Base-by-base conservation (phyloP, 2,113 vertebrate genomes). In the Pyxicephalus adspersus region DNA sequence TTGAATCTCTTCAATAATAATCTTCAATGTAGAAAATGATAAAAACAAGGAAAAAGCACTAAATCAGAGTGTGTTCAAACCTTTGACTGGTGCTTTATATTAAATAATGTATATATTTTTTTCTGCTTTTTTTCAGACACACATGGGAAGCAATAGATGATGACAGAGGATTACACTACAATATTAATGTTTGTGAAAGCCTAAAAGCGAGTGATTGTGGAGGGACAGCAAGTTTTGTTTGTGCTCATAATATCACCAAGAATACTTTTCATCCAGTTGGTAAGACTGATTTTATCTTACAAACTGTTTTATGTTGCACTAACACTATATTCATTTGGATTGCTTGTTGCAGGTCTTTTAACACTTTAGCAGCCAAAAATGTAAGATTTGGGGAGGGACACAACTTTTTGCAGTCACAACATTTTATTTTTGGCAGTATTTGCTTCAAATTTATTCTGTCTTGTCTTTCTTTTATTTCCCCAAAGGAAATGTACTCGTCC, bases 141-240 rank as follows among this genome's bases (percentile, higher is more conserved):
- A 89, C 88, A 83, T 95, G 94, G 94, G 90, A 94, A 83, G 93
- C 92, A 3, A 83, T 94, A 15, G 92, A 95, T 83, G 79, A 77
- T 71, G 90, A 92, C 65, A 90, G 84, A 18, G 86, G 87, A 3
- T 81, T 93, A 3, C 86, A 68, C 38, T 95, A 94, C 85, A 88
- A 88, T 3, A 61, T 95, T 22, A 94, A 87, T 83, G 89, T 95
- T 2, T 94, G 92, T 8, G 79, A 80, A 19, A 88, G 90, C 0
- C 88, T 92, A 0, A 86, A 88, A 0, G 0, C 65, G 0, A 90
- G 89, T n/a, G n/a, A 9, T 51, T 95, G 94, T 64, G 90, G 88
- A 6, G 0, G 77, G 0, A 9, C 2, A 0, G 17, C 2, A 1
- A 9, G 0, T 8, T 90, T 91, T 0, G 76, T 94, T 72, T 94